Base-by-base conservation (phyloP, 2,888 invertebrate genomes). In the Machimus atricapillus region DNA sequence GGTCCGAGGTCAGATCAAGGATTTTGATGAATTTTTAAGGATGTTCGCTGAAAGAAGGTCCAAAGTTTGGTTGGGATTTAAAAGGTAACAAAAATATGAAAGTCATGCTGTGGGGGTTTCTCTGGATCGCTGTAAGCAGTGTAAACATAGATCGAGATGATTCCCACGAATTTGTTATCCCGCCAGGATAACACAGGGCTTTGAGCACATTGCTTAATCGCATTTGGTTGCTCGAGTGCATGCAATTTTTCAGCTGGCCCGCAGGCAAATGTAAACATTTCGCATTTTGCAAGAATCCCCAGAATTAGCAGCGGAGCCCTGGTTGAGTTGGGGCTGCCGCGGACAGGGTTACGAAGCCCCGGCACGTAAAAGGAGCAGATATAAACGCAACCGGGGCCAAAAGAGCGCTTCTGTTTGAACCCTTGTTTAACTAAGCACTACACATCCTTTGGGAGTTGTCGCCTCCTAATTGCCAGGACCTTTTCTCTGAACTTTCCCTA, bases 401-500 rank as follows among this genome's bases (percentile, higher is more conserved):
- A 31, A 43, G 31, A 56, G 81, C 12, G 66, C n/a, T n/a, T 81
- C 52, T 81, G 52, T 19, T 81, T 52, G 27, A 52, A 81, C 83
- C 83, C 83, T 58, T 83, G 83, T 83, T 83, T 73, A 73, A 66
- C 40, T 83, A 83, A 83, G 83, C 73, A 73, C 83, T 83, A 83
- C 83, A 83, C 40, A 83, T 83, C 83, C 83, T 83, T 83, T 58
- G 83, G 83, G 83, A 83, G 34, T 58, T 83, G 83, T 73, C 73
- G 83, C 83, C 83, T 83, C 73, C 83, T 83, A 83, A 83, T 83
- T 83, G 83, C 66, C 83, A 23, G 66, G 66, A 83, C 83, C 83
- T 83, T 83, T 66, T 83, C 52, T 66, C 52, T 66, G 83, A 83
- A 83, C 66, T 73, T 83, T 83, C 66, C 83, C 66, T 66, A 83